Percentiles rank a stretch among this genome's conserved stretches.
Evolutionary conservation across 2,113 vertebrate species (phyloP).

Genomic region (Suncus etruscus): DNA sequence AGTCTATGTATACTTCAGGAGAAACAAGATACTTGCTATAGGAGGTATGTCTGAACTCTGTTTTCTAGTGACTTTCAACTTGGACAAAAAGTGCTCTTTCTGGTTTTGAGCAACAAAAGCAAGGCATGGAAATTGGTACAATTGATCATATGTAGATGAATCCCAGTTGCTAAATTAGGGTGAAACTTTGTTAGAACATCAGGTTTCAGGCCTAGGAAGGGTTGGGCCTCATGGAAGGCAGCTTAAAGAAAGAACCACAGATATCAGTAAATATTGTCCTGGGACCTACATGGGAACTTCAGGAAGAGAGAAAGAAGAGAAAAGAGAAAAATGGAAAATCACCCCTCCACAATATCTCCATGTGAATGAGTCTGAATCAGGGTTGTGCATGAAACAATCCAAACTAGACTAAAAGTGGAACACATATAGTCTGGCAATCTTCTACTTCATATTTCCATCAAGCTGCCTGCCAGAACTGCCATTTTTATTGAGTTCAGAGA

Average conservation of each 20-base stretch:
- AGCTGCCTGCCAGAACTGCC: too few species aligned
- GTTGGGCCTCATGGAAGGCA: not conserved
- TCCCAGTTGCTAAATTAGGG: constrained; percentile 56
- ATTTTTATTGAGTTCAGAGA: too few species aligned
- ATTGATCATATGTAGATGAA: constrained; percentile 62
- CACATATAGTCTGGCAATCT: too few species aligned
- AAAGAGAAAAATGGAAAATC: too few species aligned
- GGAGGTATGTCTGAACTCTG: not conserved
- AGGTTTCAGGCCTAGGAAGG: constrained; percentile 62
- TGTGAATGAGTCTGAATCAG: too few species aligned
- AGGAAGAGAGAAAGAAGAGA: not conserved
- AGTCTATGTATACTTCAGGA: not conserved
- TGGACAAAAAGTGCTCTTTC: constrained; percentile 47
- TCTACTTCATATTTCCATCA: too few species aligned
- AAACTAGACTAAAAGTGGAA: too few species aligned
- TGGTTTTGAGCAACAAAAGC: constrained; percentile 65
- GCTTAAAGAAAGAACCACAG: not conserved
- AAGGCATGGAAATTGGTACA: constrained; percentile 71
- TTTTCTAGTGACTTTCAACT: constrained; percentile 45
- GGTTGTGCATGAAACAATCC: too few species aligned
- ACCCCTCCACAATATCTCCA: too few species aligned
- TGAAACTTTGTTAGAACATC: constrained; percentile 66
- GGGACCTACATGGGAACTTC: fast-evolving
- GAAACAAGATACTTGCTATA: not conserved
- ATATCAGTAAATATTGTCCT: not conserved